phyloP scores from a whole-genome alignment of 2,797 vertebrate species.

The Pseudotriccus pelzelni region DNA sequence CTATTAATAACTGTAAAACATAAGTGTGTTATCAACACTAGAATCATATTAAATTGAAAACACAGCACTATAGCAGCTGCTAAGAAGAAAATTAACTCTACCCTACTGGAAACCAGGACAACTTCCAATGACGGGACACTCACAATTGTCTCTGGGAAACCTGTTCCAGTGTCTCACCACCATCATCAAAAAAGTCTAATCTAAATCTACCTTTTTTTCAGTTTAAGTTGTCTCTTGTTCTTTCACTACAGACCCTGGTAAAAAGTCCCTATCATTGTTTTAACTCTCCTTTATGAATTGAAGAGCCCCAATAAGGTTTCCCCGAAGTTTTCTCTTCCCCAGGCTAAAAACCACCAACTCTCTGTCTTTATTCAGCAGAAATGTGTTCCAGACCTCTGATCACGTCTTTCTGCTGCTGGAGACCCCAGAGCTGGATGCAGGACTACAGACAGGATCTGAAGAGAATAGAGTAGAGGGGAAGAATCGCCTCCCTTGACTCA shows the following conservation, averaged over 20 bases:
- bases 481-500: not conserved
- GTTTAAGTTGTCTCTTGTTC: not conserved
- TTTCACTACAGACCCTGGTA: not conserved
- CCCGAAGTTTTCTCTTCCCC: not conserved
- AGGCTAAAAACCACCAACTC: not conserved
- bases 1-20: not conserved
- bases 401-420: not conserved
- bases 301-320: not conserved
- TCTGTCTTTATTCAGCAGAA: not conserved
- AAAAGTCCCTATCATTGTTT: not conserved
- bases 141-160: not conserved
- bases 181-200: not conserved
- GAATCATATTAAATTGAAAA: not conserved
- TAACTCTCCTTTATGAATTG: not conserved
- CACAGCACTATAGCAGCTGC: not conserved
- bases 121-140: not conserved
- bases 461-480: not conserved
- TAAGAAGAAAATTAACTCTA: not conserved
- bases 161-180: not conserved
- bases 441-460: not conserved
- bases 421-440: not conserved
- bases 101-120: not conserved
- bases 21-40: rapidly evolving
- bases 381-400: not conserved
- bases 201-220: not conserved